Evolutionary conservation across 2,888 invertebrate genomes (phyloP).

Genomic region (Ditula angustiorana): DNA sequence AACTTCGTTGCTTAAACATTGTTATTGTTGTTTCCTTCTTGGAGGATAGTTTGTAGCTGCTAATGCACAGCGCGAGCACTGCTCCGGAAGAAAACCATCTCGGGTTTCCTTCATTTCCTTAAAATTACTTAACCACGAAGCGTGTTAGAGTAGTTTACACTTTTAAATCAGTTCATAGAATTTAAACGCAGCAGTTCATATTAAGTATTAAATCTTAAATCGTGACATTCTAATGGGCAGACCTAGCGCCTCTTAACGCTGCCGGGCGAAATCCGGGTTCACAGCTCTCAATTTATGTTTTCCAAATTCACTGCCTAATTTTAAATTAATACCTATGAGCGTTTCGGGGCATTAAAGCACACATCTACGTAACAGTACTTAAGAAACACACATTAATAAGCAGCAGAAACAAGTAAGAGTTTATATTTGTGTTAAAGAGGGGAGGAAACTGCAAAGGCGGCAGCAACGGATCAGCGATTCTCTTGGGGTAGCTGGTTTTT

Average conservation of each 20-base stretch:
- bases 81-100: conserved; percentile 20
- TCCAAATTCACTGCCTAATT: too few species aligned
- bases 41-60: conserved; percentile 31
- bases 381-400: too few species aligned
- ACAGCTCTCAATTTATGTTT: not conserved
- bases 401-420: too few species aligned
- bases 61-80: conserved; percentile 23
- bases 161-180: conserved; percentile 5
- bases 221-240: not conserved
- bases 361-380: too few species aligned
- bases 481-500: too few species aligned
- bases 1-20: conserved; percentile 30
- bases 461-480: too few species aligned
- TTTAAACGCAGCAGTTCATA: not conserved
- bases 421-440: too few species aligned
- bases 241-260: not conserved
- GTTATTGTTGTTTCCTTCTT: conserved; percentile 31
- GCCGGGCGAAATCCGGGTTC: not conserved
- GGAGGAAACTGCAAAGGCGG: too few species aligned
- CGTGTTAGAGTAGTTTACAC: conserved; percentile 17
- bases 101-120: conserved; percentile 21
- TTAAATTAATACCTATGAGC: too few species aligned
- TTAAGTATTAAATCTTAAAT: not conserved
- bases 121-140: conserved; percentile 7
- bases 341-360: too few species aligned